Conservation (phyloP, 2,888 invertebrate species). For the Nymphalis c-album region DNA sequence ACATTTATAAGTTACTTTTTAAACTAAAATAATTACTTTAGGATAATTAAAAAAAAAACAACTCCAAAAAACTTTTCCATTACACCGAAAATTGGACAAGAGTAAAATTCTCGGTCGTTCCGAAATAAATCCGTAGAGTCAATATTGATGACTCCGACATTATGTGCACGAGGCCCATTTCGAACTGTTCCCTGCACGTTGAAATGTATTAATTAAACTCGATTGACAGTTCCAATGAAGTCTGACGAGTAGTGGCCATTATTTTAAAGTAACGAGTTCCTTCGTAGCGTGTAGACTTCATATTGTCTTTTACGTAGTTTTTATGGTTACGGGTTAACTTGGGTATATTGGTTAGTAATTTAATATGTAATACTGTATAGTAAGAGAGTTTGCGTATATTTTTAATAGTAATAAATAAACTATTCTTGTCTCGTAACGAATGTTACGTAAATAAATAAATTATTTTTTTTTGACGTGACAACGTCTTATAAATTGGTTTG, state of each 20-base stretch:
- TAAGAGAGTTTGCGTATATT: too few species aligned
- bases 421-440: too few species aligned
- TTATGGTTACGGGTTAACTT: neutral
- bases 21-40: too few species aligned
- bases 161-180: conserved; percentile 22
- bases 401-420: too few species aligned
- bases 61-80: neutral
- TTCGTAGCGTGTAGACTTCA: neutral
- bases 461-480: too few species aligned
- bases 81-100: conserved; percentile 14
- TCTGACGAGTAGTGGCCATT: conserved; percentile 10
- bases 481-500: too few species aligned
- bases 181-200: conserved; percentile 16
- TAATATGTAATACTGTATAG: neutral
- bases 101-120: conserved; percentile 12
- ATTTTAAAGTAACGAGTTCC: conserved; percentile 14
- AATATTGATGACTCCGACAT: conserved; percentile 32
- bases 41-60: too few species aligned
- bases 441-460: too few species aligned
- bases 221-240: conserved; percentile 18
- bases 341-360: neutral
- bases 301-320: conserved; percentile 1
- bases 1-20: too few species aligned
- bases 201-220: conserved; percentile 27
- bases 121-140: conserved; percentile 26